phyloP scores from a whole-genome alignment of 2,797 vertebrate species.

The Dendrocincla fuliginosa region DNA sequence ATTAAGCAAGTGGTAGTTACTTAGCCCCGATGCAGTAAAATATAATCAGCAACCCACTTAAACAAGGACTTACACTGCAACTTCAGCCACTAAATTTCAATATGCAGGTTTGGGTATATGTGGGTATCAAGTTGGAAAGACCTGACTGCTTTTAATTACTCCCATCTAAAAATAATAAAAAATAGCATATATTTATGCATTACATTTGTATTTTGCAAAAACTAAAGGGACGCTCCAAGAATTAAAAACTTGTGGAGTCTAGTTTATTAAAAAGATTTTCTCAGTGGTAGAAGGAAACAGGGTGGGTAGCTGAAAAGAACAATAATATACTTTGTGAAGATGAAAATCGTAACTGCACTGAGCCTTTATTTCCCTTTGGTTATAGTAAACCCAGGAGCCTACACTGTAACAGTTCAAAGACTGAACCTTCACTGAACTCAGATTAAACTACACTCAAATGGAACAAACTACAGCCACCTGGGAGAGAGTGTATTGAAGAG shows the following conservation, averaged over 20 bases:
- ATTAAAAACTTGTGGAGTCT: background rate
- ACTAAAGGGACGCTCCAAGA: background rate
- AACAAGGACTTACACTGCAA: background rate
- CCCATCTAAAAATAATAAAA: background rate
- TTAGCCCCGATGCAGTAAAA: background rate
- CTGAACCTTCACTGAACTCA: background rate
- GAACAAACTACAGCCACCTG: background rate
- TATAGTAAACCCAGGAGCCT: background rate
- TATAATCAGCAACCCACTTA: background rate
- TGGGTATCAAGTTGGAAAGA: background rate
- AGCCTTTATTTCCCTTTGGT: background rate
- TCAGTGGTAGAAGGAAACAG: background rate
- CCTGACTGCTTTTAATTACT: background rate
- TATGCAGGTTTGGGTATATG: background rate
- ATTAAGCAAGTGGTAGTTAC: background rate
- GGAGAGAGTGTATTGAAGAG: background rate
- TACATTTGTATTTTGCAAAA: background rate
- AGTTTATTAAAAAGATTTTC: background rate
- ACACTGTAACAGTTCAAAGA: background rate
- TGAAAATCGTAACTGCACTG: background rate
- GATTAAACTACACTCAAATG: background rate
- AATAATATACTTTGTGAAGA: background rate
- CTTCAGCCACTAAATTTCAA: background rate
- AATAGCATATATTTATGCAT: background rate
- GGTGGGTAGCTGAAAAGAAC: background rate